Conservation (phyloP, 2,888 invertebrate genomes). For the Lacanobia wlatinum region DNA sequence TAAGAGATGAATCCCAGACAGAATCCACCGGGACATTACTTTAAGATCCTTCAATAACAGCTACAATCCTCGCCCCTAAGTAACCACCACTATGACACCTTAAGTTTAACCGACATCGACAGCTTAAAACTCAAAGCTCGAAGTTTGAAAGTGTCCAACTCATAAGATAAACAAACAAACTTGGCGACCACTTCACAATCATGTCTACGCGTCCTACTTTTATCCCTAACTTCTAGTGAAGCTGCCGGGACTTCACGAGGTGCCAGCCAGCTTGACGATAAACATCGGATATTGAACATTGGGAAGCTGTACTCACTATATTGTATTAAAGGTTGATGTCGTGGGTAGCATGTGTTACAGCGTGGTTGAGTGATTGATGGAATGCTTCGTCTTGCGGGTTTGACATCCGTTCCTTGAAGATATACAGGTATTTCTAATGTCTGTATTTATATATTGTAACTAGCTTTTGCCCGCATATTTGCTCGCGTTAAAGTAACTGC, state of each 20-base stretch:
- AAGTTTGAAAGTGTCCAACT: background rate
- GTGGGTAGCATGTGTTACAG: background rate
- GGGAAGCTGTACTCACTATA: background rate
- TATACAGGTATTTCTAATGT: background rate
- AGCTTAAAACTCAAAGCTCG: background rate
- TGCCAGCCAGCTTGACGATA: background rate
- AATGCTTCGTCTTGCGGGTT: background rate
- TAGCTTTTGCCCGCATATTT: too few relatives aligned
- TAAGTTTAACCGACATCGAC: constrained; percentile 7
- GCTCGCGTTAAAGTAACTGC: too few relatives aligned
- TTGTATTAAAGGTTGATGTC: background rate
- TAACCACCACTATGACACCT: constrained; percentile 3
- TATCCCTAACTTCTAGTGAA: background rate
- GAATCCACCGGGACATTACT: background rate
- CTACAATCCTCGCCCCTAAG: background rate
- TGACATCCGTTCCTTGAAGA: background rate
- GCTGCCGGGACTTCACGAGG: background rate
- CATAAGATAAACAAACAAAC: constrained; percentile 11
- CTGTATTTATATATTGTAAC: too few relatives aligned
- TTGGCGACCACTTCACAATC: background rate
- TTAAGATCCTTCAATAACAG: background rate
- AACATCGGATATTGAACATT: background rate
- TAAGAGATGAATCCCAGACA: background rate
- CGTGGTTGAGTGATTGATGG: background rate
- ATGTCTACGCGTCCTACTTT: constrained; percentile 1